Percentiles rank a stretch among this genome's conserved stretches.
phyloP scores from a whole-genome alignment of 2,888 invertebrate species.

The Thecocarcelia acutangulata region DNA sequence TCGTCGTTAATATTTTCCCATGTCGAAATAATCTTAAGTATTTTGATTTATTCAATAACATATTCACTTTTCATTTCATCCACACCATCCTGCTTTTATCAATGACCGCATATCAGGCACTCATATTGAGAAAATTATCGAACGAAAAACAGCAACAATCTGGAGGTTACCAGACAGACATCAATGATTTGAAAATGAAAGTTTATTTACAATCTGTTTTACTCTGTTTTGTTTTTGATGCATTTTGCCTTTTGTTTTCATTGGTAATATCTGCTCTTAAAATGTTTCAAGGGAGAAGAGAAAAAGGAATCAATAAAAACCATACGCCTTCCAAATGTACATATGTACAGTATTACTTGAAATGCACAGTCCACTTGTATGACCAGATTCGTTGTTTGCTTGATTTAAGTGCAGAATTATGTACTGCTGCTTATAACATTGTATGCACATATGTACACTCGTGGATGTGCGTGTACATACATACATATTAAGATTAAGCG shows the following conservation, averaged over 20 bases:
- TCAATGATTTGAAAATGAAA: conserved; percentile 68
- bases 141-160: conserved; percentile 29
- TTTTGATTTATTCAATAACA: conserved; percentile 65
- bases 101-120: conserved; percentile 44
- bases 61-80: conserved; percentile 67
- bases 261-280: background rate
- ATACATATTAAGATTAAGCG: too few relatives aligned
- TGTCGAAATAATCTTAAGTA: conserved; percentile 59
- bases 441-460: too few relatives aligned
- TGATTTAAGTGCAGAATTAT: conserved; percentile 56
- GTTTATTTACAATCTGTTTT: conserved; percentile 51
- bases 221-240: conserved; percentile 9
- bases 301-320: background rate
- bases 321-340: too few relatives aligned
- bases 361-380: conserved; percentile 53
- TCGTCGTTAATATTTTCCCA: background rate
- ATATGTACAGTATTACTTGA: conserved; percentile 32
- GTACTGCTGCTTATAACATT: conserved; percentile 7
- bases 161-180: conserved; percentile 47
- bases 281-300: too few relatives aligned
- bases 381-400: conserved; percentile 57
- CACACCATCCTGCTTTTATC: conserved; percentile 55
- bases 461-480: too few relatives aligned
- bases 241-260: conserved; percentile 17
- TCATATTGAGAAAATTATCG: conserved; percentile 14